Evolutionary conservation across 64 coral and sea anemone species (phyloP), one percentile per base, ranked within the genome.

Genomic region (Montipora efflorescens): DNA sequence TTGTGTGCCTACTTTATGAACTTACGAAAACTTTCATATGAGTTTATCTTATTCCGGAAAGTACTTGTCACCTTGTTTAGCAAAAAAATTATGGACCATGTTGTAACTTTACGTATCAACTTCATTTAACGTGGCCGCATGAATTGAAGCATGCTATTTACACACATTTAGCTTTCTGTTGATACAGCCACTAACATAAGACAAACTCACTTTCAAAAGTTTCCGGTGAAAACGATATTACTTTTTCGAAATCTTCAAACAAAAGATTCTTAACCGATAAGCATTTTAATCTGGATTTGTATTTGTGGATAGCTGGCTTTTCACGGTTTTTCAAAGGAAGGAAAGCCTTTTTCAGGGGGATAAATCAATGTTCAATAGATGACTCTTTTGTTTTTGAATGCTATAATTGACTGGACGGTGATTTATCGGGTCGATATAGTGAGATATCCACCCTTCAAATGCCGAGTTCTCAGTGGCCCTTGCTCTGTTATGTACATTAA

Each of bases 1-100:
- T 49, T 86, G 45, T 86, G 62, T 72, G 62, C 9, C 46, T 71
- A 71, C 82, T 70, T 86, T 86, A 72, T 72, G 82, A 71, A 84
- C 19, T 86, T 50, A 21, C 49, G 16, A 50, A 86, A 28, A 21
- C 64, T 18, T 49, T 86, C 62, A 51, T 86, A 71, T 20, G n/a
- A 18, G 3, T 51, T 86, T 7, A 4, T 9, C 19, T 21, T 18
- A 46, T 72, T 86, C 66, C 62, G 46, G 82, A 47, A 18, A 18
- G 5, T 21, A 86, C 21, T 0, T 21, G 82, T 71, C 64, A 4
- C 14, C 5, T 14, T 71, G n/a, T 86, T 72, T 71, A 86, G 12
- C 82, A 67, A 72, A 86, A 22, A 22, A 4, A 52, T 6, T 70
- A 66, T 47, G 13, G 44, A 67, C 46, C 15, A 10, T 0, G 6